phyloP scores from a whole-genome alignment of 2,113 vertebrate genomes.

The Buteo buteo region DNA sequence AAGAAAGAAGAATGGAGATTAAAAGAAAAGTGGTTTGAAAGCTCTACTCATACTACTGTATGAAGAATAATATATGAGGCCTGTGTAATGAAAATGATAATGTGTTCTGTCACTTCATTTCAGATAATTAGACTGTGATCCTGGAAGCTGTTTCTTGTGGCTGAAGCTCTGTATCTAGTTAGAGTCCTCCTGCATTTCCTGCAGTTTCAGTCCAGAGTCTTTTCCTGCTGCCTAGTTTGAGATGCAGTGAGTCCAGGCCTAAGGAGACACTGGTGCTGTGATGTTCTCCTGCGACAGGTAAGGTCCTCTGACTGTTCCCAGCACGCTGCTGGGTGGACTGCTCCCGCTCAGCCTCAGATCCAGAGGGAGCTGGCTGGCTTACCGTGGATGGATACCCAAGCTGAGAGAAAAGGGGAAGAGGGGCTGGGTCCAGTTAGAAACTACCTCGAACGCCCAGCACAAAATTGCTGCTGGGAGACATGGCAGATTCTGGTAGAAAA shows the following conservation, averaged over 20 bases:
- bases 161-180: background rate
- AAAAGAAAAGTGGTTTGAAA: slow-evolving; percentile 58
- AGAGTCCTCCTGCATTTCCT: background rate
- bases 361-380: background rate
- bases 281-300: background rate
- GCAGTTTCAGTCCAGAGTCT: background rate
- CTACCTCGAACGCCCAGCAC: background rate
- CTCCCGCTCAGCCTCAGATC: background rate
- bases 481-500: background rate
- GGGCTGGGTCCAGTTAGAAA: background rate
- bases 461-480: background rate
- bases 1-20: slow-evolving; percentile 44
- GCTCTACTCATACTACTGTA: background rate
- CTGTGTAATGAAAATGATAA: slow-evolving; percentile 37
- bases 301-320: background rate
- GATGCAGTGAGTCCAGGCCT: background rate
- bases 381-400: background rate
- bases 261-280: background rate
- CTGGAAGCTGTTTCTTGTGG: background rate
- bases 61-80: slow-evolving; percentile 45
- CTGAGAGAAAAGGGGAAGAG: background rate
- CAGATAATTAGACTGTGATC: slow-evolving; percentile 47
- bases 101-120: slow-evolving; percentile 47
- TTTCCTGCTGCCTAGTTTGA: background rate
- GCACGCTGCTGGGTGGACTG: background rate